These are phyloP conservation scores for Apeira syringaria DNA, from an alignment of 2,888 invertebrate genomes.

Conservation along the genomic window DNA sequence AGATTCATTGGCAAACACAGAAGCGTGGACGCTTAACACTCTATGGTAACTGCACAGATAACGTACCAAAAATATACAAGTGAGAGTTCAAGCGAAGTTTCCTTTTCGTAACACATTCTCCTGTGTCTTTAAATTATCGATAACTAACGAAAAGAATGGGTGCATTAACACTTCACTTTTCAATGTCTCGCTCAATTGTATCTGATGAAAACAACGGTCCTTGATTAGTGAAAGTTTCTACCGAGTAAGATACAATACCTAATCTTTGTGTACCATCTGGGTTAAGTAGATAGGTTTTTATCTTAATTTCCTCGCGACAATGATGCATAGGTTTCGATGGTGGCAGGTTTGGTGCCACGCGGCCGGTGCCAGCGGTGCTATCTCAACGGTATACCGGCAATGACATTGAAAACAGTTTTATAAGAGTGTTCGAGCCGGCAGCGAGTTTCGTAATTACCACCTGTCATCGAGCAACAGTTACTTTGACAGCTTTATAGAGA, in stretches of 20 bases:
- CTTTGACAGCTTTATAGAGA: constrained; percentile 52
- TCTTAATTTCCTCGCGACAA: constrained; percentile 26
- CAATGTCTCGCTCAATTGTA: constrained; percentile 22
- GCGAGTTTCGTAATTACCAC: constrained; percentile 61
- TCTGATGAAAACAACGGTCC: constrained; percentile 31
- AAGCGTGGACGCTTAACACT: constrained; percentile 34
- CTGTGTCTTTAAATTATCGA: constrained; percentile 6
- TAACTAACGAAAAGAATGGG: constrained; percentile 15
- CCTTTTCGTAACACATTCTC: constrained; percentile 23
- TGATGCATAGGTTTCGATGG: constrained; percentile 19
- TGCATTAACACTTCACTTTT: constrained; percentile 20
- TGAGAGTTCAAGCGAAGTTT: constrained; percentile 38
- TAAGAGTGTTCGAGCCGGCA: constrained; percentile 21
- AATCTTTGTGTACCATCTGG: constrained; percentile 30
- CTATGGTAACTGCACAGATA: constrained; percentile 36
- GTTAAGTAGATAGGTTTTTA: constrained; percentile 28
- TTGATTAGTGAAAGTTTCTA: constrained; percentile 31
- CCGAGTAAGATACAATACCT: constrained; percentile 21
- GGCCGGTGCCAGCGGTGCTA: constrained; percentile 10
- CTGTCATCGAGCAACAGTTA: constrained; percentile 51
- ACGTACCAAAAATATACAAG: constrained; percentile 28
- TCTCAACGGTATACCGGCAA: constrained; percentile 35
- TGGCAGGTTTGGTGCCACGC: constrained; percentile 7
- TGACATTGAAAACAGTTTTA: constrained; percentile 55
- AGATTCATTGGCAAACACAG: constrained; percentile 33